Evolutionary conservation across 2,113 vertebrate genomes (phyloP), one percentile per base, ranked within the genome.

Genomic region (Hystrix cristata): DNA sequence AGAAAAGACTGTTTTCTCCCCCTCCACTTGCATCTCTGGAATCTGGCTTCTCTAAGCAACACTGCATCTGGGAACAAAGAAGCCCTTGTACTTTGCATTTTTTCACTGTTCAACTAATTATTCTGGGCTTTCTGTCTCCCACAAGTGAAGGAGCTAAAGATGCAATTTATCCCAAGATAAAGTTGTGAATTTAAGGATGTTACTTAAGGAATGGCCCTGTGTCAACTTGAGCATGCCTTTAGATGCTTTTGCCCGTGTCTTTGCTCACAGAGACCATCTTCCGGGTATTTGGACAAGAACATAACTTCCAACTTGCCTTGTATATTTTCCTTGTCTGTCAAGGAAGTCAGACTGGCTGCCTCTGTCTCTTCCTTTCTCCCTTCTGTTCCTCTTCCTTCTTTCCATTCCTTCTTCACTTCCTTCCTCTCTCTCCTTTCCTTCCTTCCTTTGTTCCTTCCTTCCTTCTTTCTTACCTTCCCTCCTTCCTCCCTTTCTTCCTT

Each of bases 11-110:
- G 14, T 65, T 60, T 71, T 69, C 46, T 78, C 29, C 16, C 93
- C 29, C 31, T 48, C 87, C 5, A 0, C 74, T 94, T 87, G 83
- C 67, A 71, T 95, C 80, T 65, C 11, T 87, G 97, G 96, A 97
- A 97, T 97, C 96, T 55, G 11, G 87, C 96, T 87, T 96, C 62
- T 48, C 96, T 95, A 96, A 97, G 90, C 92, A 94, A 31, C 74
- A 96, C 9, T 38, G 60, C 29, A 5, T 34, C 38, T 8, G 38
- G 79, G 46, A 78, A 97, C 96, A 98, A 83, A 90, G 94, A 48
- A 4, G 29, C 14, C 59, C 92, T 95, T 98, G 90, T 97, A 27
- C 25, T 95, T 71, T 12, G 19, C 19, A 13, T 38, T 5, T 1
- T 90, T 74, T 57, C 89, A 64, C 12, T 25, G 27, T n/a, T n/a